Base-by-base conservation (phyloP, 30 jellyfish, hydroid and myxozoan genomes). In the Turritopsis rubra region DNA sequence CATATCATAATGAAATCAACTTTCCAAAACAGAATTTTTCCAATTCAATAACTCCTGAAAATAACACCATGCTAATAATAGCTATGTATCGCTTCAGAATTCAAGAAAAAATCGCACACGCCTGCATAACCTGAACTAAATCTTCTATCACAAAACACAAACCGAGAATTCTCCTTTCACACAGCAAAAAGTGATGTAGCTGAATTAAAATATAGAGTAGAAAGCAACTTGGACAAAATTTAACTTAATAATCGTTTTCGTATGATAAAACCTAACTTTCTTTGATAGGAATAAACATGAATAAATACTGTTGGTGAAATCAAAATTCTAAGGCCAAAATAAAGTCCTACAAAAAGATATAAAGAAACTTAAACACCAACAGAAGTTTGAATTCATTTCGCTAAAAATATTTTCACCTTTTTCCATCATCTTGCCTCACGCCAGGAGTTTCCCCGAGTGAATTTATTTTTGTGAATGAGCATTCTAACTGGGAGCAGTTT, bases 381-480 rank as follows among this genome's bases (percentile, higher is more conserved):
- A 41, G 60, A 41, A 41, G 5, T 41, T 41, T 13, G 13, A 41
- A 41, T 72, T 72, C 7, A 19, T 26, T 18, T 72, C 22, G 52
- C 22, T 26, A 22, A 26, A 26, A 19, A 16, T 60, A 8, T 77
- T 60, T 77, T 60, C 71, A 60, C 71, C 72, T 41, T 25, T 79
- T 26, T 28, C 54, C 76, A 28, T 54, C 87, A 80, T 80, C 76
- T 80, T 80, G 87, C 87, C 66, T 80, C 79, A 68, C 79, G 52
- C 83, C 83, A 21, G 87, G 87, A 80, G 87, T 80, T 80, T 80
- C 87, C 77, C 84, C 87, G 66, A 80, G 87, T 80, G 79, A 80
- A 41, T 41, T 68, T 29, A 80, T 60, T 60, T 26, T 82, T 28
- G 18, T 66, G 83, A 82, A 82, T 65, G 82, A 82, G 88, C 85